phyloP scores from a whole-genome alignment of 2,797 vertebrate species.

The Syngnathus rostellatus region DNA sequence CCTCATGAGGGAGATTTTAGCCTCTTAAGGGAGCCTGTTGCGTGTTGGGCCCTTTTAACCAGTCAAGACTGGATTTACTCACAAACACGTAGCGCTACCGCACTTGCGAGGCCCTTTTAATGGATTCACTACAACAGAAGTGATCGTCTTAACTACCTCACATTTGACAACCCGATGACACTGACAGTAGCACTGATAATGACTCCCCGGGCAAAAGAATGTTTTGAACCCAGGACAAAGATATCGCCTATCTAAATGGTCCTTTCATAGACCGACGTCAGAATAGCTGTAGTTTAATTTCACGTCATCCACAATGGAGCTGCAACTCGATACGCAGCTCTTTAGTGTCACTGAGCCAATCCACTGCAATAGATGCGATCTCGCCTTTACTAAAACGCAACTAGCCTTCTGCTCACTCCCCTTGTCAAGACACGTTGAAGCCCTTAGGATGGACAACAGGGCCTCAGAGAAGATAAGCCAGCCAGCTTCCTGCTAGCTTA shows the following conservation, averaged over 20 bases:
- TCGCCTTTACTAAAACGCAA: constrained; percentile 35
- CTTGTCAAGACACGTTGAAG: constrained; percentile 17
- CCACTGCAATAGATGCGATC: constrained; percentile 36
- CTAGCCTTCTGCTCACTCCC: constrained; percentile 18
- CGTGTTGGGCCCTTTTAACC: constrained; percentile 41
- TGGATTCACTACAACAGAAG: background rate
- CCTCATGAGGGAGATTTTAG: constrained; percentile 51
- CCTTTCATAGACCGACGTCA: background rate
- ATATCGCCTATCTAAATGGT: background rate
- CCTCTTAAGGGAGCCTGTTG: constrained; percentile 28
- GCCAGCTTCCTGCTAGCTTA: constrained; percentile 11
- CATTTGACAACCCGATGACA: background rate
- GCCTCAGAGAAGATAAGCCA: constrained; percentile 17
- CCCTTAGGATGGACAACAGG: constrained; percentile 18
- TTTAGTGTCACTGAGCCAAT: constrained; percentile 11
- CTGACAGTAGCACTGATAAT: background rate
- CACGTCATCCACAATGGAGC: constrained; percentile 61
- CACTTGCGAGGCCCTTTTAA: background rate
- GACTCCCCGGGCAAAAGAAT: background rate
- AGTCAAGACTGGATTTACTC: constrained; percentile 24
- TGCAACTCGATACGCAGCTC: constrained; percentile 53
- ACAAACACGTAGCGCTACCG: background rate
- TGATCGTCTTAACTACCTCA: too few relatives aligned
- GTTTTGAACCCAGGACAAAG: background rate
- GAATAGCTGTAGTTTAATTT: constrained; percentile 64